Conservation (phyloP, 2,113 vertebrate species). For the Himantopus leucocephalus region DNA sequence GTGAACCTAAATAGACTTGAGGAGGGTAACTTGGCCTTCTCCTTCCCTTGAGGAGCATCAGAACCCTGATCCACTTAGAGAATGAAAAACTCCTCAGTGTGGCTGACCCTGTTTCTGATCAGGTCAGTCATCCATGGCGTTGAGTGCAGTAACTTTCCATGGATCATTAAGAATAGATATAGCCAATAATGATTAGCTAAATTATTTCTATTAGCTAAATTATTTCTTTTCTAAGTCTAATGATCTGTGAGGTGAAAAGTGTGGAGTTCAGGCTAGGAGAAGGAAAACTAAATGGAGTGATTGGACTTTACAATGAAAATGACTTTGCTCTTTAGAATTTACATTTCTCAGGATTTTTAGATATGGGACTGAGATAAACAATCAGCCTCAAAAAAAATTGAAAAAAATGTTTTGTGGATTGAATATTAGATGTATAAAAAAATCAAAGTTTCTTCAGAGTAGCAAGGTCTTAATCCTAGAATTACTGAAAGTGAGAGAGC, state of each 20-base stretch:
- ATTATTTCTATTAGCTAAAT: constrained; percentile 65
- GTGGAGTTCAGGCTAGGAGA: constrained; percentile 18
- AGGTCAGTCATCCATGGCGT: constrained; percentile 13
- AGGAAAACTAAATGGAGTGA: background rate
- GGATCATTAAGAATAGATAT: constrained; percentile 53
- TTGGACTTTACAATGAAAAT: background rate
- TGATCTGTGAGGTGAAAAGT: constrained; percentile 58
- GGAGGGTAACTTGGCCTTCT: background rate
- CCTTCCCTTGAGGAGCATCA: background rate
- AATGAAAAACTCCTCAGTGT: background rate
- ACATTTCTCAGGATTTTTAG: background rate
- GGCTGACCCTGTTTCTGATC: background rate
- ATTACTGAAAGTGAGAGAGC: background rate
- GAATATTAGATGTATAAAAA: background rate
- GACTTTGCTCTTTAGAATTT: background rate
- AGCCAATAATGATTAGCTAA: constrained; percentile 48
- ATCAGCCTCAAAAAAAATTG: background rate
- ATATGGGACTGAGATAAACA: background rate
- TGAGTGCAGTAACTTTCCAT: constrained; percentile 52
- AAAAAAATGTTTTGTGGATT: background rate
- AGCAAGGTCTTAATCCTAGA: background rate
- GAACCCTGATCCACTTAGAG: background rate
- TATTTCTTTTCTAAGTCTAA: constrained; percentile 58
- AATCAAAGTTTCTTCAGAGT: background rate
- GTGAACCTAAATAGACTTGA: background rate